A percentile compares a stretch with the other conserved stretches of the same genome.
phyloP scores from a whole-genome alignment of 2,113 vertebrate species.

The Melanocharis versteri region DNA sequence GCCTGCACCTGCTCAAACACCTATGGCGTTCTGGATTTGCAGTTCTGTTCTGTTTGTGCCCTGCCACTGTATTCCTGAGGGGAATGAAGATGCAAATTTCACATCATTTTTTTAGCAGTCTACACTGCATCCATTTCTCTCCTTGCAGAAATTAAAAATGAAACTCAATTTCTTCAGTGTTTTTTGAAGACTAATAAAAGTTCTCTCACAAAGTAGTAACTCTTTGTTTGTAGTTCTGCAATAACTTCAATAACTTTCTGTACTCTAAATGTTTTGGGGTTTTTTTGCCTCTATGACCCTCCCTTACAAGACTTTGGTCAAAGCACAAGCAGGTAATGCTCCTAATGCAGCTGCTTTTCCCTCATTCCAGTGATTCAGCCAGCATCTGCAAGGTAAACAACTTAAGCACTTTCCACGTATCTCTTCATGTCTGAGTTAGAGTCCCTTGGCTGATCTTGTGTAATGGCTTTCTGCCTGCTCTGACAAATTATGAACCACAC shows the following conservation, averaged over 20 bases:
- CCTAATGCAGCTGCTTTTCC: neutral
- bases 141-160: neutral
- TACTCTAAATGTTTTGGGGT: accelerated
- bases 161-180: neutral
- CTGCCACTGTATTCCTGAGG: neutral
- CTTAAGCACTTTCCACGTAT: neutral
- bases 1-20: neutral
- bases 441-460: neutral
- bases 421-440: neutral
- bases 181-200: neutral
- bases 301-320: neutral
- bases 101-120: neutral
- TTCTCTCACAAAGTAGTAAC: neutral
- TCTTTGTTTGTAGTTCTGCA: neutral
- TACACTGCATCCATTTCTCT: neutral
- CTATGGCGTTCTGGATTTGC: neutral
- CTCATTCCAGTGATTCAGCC: neutral
- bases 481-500: neutral
- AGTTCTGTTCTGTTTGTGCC: neutral
- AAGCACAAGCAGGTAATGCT: neutral
- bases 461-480: neutral
- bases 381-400: neutral
- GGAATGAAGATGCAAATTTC: neutral
- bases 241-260: neutral
- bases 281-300: neutral